Base-by-base conservation (phyloP, 2,113 vertebrate genomes). In the Sorex fumeus region DNA sequence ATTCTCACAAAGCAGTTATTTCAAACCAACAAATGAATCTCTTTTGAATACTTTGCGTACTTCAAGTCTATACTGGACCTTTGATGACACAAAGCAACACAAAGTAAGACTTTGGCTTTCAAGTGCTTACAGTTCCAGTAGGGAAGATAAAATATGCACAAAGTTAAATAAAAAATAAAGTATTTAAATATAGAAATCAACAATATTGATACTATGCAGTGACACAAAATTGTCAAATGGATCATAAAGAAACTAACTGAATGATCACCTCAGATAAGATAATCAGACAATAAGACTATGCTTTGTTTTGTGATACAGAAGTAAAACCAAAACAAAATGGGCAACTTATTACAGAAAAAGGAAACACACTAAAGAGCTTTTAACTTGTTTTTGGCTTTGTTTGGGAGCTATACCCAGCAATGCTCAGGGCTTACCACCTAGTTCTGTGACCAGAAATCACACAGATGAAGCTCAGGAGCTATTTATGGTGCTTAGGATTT, bases 271-370 rank as follows among this genome's bases (percentile, higher is more conserved):
- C 28, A 93, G 62, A 30, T 76, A 13, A 92, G n/a, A 76, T 30
- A 90, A 76, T 87, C 32, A 79, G 28, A 89, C 21, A 88, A 87
- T 64, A 18, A 40, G 40, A 40, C 3, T 27, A 82, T 28, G 47
- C 69, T 53, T n/a, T 19, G 74, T 34, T 80, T 91, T 21, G 28
- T 90, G 23, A 76, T 93, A 9, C 10, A 95, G 32, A 87, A 82
- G 25, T 27, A 40, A 86, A 91, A 81, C 10, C 19, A 66, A 79
- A 93, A 86, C 23, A 74, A 80, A 94, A 95, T 21, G 6, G 10
- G 28, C n/a, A 79, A 74, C 2, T 34, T 84, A n/a, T 62, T 84
- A 87, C 79, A 69, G 34, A 4, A 91, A 94, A 93, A 95, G 60
- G 67, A 83, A 62, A 90, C 1, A 64, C 27, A 72, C 19, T 40